A percentile compares a stretch with the other conserved stretches of the same genome.
Evolutionary conservation across 1,140 invertebrate species (phyloP).

Genomic region (Leguminivora glycinivorella): DNA sequence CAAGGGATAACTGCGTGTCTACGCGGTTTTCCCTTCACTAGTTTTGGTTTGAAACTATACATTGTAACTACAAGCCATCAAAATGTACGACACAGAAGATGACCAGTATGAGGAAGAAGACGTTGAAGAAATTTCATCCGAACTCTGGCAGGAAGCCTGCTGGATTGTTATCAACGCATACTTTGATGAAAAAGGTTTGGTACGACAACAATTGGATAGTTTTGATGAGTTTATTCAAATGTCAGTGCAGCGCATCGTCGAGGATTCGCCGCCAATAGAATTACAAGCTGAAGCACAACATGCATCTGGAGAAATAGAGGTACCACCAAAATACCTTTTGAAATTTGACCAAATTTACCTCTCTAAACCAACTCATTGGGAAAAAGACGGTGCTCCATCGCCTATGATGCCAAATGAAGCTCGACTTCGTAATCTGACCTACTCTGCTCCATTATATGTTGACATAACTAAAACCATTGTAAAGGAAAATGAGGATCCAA

Average conservation of each 20-base stretch:
- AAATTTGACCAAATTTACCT: constrained; percentile 99
- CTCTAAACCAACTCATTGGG: constrained; percentile 99
- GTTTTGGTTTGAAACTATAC: not conserved
- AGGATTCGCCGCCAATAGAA: constrained; percentile 98
- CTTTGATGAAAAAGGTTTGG: constrained; percentile 99
- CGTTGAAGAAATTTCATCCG: constrained; percentile 94
- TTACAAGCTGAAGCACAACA: constrained; percentile 98
- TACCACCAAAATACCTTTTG: constrained; percentile 92
- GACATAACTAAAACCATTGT: constrained; percentile 98
- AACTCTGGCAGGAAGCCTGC: constrained; percentile 99
- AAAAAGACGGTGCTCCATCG: constrained; percentile 98
- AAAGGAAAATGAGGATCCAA: constrained; percentile 93
- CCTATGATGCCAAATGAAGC: constrained; percentile 99
- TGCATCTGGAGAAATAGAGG: constrained; percentile 94
- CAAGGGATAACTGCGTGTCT: constrained; percentile 6
- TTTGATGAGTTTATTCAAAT: constrained; percentile 99
- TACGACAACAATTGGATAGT: constrained; percentile 98
- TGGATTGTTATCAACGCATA: constrained; percentile 99
- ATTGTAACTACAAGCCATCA: constrained; percentile 8
- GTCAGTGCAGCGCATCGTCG: constrained; percentile 99
- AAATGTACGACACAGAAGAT: constrained; percentile 77
- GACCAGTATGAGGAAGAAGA: constrained; percentile 89
- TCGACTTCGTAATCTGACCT: constrained; percentile 91
- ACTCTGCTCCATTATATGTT: constrained; percentile 98
- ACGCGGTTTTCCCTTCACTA: constrained; percentile 16